Base-by-base conservation (phyloP, 1,140 invertebrate genomes). In the Caerostris extrusa region DNA sequence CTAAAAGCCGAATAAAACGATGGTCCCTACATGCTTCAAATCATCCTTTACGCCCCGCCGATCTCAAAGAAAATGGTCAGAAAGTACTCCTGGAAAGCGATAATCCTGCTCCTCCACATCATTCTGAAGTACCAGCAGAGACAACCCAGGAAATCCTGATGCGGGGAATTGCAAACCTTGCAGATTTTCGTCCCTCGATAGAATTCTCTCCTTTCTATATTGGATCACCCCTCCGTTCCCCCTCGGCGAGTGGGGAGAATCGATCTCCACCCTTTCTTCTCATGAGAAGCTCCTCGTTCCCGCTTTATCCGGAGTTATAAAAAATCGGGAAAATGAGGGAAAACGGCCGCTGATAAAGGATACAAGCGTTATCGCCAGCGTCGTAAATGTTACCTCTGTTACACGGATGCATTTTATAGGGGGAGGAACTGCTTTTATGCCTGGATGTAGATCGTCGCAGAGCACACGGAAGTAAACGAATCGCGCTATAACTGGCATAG, bases 261-360 rank as follows among this genome's bases (percentile, higher is more conserved):
- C n/a, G 5, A 67, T 3, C 10, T 12, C 8, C 8, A 7, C 69
- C 3, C 71, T 12, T 12, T 12, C 19, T 7, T 67, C 61, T 67
- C 34, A 5, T 34, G 34, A 50, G 71, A 77, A 77, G 50, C 69
- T 53, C 53, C 53, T 77, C 50, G 7, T 77, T 53, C 50, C 71
- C 34, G 61, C n/a, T 14, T 67, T 67, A 64, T 64, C 61, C 61
- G 61, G 61, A 7, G 71, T 77, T 77, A 77, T 77, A 77, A 77
- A 77, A 77, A 77, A 14, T 10, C 71, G 55, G 17, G 8, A 58
- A 58, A 58, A 85, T n/a, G 55, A 85, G 56, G 82, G n/a, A 57
- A n/a, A 58, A 34, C 17, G 17, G 82, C 57, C 57, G 17, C 82
- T 58, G 82, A 85, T 85, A 85, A 85, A 85, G 82, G 56, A 57